These are phyloP conservation scores for Tetrao urogallus DNA, from an alignment of 2,113 vertebrate species.

Conservation along the genomic window DNA sequence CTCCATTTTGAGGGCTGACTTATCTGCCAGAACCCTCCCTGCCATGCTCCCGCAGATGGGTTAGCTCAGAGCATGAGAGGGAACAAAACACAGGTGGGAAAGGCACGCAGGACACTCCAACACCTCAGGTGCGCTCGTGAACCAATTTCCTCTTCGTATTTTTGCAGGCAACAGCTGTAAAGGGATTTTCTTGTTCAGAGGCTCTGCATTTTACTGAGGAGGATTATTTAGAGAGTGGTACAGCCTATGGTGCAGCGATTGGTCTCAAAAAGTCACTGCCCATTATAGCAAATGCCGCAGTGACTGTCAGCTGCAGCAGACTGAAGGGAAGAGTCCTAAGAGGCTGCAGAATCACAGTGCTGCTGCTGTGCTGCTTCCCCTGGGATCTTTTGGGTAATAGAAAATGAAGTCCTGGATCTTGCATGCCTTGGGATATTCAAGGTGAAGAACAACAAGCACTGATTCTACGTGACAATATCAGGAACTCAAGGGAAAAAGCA, in stretches of 20 bases:
- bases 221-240: constrained; percentile 15
- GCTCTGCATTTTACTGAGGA: not conserved
- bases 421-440: not conserved
- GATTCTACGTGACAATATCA: not conserved
- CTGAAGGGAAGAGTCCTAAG: not conserved
- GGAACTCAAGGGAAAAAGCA: not conserved
- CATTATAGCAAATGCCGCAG: constrained; percentile 55
- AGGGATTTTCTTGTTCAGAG: not conserved
- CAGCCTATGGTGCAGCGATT: constrained; percentile 10
- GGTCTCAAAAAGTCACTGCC: constrained; percentile 69
- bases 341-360: not conserved
- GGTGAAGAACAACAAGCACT: not conserved
- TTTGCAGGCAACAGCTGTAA: not conserved
- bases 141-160: not conserved
- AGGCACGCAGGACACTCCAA: not conserved
- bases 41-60: constrained; percentile 9
- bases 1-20: constrained; percentile 32
- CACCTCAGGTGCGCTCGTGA: not conserved
- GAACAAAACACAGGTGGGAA: not conserved
- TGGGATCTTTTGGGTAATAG: not conserved
- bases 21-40: constrained; percentile 34
- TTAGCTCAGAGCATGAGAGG: not conserved
- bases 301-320: constrained; percentile 37
- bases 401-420: constrained; percentile 19
- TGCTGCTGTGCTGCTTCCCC: constrained; percentile 17